Conservation (phyloP, 2,888 invertebrate species). For the Drosophila paracracens region DNA sequence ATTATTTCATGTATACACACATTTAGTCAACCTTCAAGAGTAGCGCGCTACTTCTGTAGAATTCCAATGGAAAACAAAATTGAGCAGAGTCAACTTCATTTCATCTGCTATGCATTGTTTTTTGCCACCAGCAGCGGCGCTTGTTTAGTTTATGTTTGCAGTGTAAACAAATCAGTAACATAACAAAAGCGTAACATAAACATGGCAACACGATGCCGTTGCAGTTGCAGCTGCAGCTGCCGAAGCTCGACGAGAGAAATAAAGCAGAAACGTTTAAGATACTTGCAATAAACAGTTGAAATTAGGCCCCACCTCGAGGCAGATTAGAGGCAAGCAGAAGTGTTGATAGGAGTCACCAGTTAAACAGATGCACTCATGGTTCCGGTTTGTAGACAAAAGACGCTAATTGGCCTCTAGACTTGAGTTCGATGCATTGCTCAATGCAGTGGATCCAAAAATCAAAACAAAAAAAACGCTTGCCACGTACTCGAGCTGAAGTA, state of each 20-base stretch:
- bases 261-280: constrained; percentile 40
- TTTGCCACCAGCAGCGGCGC: constrained; percentile 64
- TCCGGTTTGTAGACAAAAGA: constrained; percentile 36
- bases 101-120: constrained; percentile 12
- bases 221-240: constrained; percentile 24
- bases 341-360: not conserved
- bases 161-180: constrained; percentile 68
- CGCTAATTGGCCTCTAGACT: constrained; percentile 48
- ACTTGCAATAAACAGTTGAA: constrained; percentile 54
- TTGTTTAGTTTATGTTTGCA: constrained; percentile 73
- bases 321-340: not conserved
- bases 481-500: constrained; percentile 4
- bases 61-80: not conserved
- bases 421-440: constrained; percentile 54
- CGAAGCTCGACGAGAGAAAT: constrained; percentile 33
- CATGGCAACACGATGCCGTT: constrained; percentile 40
- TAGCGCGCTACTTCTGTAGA: not conserved
- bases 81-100: constrained; percentile 2
- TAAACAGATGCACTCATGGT: constrained; percentile 40
- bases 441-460: constrained; percentile 35
- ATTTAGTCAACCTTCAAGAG: not conserved
- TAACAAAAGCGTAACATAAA: constrained; percentile 56
- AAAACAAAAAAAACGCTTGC: constrained; percentile 5
- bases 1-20: not conserved
- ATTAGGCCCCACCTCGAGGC: constrained; percentile 36